Percentiles rank a stretch among this genome's conserved stretches.
Evolutionary conservation across 2,888 invertebrate genomes (phyloP).

Genomic region (Omphaloscelis lunosa): DNA sequence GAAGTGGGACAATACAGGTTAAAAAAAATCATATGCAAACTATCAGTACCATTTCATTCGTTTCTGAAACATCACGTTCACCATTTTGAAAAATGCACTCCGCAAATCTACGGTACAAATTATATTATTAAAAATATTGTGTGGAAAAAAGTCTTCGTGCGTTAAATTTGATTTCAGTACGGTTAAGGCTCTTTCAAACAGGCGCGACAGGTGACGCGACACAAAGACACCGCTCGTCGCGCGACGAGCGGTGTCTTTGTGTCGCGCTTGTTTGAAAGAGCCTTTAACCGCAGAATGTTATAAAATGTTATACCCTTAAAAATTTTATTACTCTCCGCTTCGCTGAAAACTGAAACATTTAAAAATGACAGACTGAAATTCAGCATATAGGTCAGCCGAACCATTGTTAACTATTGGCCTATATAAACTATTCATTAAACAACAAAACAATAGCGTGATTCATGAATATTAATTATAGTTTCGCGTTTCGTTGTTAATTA

Average conservation of each 20-base stretch:
- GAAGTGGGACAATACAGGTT: too few species aligned
- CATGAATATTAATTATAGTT: conserved; percentile 46
- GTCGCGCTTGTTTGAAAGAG: too few species aligned
- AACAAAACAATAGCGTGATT: conserved; percentile 44
- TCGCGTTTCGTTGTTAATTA: conserved; percentile 29
- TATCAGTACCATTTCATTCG: background rate
- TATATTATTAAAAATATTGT: background rate
- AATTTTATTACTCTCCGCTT: conserved; percentile 19
- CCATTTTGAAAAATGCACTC: background rate
- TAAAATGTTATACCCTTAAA: background rate
- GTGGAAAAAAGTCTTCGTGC: conserved; percentile 3
- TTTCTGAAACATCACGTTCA: too few species aligned
- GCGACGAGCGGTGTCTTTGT: too few species aligned
- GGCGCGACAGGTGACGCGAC: too few species aligned
- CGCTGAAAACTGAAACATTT: conserved; percentile 21
- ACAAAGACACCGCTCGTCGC: too few species aligned
- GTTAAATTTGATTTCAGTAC: conserved; percentile 16
- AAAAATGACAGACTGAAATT: conserved; percentile 5
- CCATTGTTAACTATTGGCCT: conserved; percentile 30
- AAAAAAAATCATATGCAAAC: background rate
- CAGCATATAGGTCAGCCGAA: conserved; percentile 29
- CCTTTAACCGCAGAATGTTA: background rate
- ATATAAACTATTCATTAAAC: conserved; percentile 33
- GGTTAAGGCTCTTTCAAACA: too few species aligned
- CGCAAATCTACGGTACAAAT: background rate